Percentiles rank a stretch among this genome's conserved stretches.
phyloP scores from a whole-genome alignment of 1,140 invertebrate species.

The Aphelenchoides besseyi region DNA sequence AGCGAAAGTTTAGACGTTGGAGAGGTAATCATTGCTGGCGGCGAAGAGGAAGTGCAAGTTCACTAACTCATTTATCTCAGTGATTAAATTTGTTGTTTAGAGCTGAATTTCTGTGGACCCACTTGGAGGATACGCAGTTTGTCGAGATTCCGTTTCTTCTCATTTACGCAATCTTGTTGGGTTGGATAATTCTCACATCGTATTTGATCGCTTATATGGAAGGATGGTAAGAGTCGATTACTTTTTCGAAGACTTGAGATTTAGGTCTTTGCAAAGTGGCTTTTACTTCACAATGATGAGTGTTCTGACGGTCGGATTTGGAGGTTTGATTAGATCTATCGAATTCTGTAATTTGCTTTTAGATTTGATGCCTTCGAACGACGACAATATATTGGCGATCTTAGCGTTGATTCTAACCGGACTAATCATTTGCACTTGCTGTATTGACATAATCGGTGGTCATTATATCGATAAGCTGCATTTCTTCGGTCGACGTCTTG shows the following conservation, averaged over 20 bases:
- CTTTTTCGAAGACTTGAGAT: conserved; percentile 36
- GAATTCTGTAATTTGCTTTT: conserved; percentile 9
- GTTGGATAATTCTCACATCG: conserved; percentile 49
- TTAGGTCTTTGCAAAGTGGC: conserved; percentile 44
- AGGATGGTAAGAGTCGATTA: too few species aligned
- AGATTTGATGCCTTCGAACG: conserved; percentile 59
- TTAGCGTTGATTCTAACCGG: conserved; percentile 53
- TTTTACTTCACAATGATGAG: conserved; percentile 62
- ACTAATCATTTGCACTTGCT: conserved; percentile 57
- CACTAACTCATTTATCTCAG: not conserved
- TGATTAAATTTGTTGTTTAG: conserved; percentile 28
- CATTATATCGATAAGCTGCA: conserved; percentile 61
- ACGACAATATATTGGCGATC: conserved; percentile 46
- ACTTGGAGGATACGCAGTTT: conserved; percentile 55
- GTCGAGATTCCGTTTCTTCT: conserved; percentile 50
- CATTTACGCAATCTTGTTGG: conserved; percentile 48
- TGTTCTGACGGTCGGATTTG: conserved; percentile 60
- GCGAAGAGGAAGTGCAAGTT: conserved; percentile 41
- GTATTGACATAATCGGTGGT: conserved; percentile 59
- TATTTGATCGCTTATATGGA: conserved; percentile 55
- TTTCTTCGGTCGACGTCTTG: conserved; percentile 58
- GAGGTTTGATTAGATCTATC: conserved; percentile 39
- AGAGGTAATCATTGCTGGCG: conserved; percentile 58
- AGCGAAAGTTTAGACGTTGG: conserved; percentile 32
- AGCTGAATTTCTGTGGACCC: conserved; percentile 61